Evolutionary conservation across 2,113 vertebrate species (phyloP).

Genomic region (Machaerirhynchus nigripectus): DNA sequence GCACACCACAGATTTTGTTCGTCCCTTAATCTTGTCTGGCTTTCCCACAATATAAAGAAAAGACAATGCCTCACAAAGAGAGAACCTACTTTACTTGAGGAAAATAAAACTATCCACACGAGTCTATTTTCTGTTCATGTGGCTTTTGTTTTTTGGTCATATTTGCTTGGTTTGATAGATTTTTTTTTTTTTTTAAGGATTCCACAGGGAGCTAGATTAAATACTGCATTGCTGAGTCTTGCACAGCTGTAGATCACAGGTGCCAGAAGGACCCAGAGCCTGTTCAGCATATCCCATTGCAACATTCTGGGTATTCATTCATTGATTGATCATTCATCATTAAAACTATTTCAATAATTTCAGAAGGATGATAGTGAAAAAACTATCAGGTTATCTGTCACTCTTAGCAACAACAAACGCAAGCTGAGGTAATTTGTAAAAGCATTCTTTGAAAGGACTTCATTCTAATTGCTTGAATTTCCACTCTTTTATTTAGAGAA

Average conservation of each 20-base stretch:
- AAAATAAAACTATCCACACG: not conserved
- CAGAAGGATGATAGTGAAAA: not conserved
- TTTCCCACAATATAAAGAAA: not conserved
- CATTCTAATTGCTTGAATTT: not conserved
- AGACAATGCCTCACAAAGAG: not conserved
- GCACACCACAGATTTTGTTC: not conserved
- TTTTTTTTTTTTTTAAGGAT: not conserved
- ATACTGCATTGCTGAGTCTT: not conserved
- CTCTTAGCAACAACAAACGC: not conserved
- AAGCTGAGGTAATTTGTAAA: not conserved
- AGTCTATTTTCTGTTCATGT: not conserved
- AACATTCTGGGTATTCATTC: not conserved
- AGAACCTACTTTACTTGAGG: not conserved
- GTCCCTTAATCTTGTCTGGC: not conserved
- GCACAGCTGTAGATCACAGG: not conserved
- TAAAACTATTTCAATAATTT: not conserved
- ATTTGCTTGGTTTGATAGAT: not conserved
- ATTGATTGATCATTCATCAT: not conserved
- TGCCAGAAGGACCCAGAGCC: not conserved
- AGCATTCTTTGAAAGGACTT: not conserved
- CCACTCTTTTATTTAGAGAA: not conserved
- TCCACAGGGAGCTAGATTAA: not conserved
- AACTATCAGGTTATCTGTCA: not conserved
- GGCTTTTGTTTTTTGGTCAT: not conserved
- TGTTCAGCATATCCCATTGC: not conserved